These are phyloP conservation scores for Cephalopterus ornatus DNA, from an alignment of 2,113 vertebrate species.

Conservation along the genomic window DNA sequence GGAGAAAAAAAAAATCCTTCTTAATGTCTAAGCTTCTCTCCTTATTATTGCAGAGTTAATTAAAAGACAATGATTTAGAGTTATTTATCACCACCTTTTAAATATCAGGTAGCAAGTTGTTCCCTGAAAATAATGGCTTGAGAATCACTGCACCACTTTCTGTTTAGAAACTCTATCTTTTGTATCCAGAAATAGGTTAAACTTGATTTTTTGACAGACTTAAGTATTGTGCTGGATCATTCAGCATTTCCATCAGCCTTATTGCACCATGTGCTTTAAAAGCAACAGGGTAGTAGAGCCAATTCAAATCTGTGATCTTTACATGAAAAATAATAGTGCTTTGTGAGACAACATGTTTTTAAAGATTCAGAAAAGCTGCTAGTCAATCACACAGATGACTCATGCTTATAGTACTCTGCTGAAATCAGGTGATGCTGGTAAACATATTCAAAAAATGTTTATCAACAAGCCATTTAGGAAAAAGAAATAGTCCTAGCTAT, in stretches of 20 bases:
- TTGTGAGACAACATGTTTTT: background rate
- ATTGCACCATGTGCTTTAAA: background rate
- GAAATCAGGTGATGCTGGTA: background rate
- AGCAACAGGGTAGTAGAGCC: background rate
- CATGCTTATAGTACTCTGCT: background rate
- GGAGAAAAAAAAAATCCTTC: background rate
- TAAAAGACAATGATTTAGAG: slow-evolving; percentile 4
- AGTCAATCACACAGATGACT: background rate
- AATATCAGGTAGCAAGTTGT: background rate
- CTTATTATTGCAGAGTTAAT: background rate
- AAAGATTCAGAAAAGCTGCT: background rate
- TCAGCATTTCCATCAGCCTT: background rate
- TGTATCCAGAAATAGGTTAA: background rate
- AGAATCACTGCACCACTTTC: background rate
- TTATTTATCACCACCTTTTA: background rate
- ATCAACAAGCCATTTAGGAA: background rate
- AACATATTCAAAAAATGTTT: background rate
- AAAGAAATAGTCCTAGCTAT: background rate
- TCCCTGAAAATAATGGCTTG: background rate
- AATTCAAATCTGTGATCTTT: background rate
- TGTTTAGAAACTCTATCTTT: background rate
- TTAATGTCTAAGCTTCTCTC: slow-evolving; percentile 14
- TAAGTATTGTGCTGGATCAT: background rate
- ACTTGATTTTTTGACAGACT: background rate
- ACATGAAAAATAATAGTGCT: background rate